A percentile compares a stretch with the other conserved stretches of the same genome.
Conservation (phyloP, 1,140 invertebrate species). For the Drosophila lini region DNA sequence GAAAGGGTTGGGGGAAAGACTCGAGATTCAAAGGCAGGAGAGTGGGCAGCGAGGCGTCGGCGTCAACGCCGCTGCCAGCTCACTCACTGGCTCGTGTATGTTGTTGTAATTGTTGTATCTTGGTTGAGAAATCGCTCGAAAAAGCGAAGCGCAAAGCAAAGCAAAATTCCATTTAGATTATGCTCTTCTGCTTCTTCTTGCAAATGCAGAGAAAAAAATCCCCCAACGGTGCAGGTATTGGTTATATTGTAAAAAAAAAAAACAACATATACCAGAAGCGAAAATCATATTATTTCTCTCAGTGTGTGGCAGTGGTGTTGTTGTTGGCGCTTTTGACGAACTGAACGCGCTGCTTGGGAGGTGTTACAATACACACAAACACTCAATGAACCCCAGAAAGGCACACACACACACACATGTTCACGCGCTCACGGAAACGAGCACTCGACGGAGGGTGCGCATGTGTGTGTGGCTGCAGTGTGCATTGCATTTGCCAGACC, state of each 20-base stretch:
- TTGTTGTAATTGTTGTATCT: slow-evolving; percentile 44
- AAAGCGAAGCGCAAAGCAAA: slow-evolving; percentile 60
- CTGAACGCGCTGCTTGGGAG: slow-evolving; percentile 64
- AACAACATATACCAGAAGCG: not conserved
- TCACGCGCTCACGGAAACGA: slow-evolving; percentile 13
- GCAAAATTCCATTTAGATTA: slow-evolving; percentile 78
- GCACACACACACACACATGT: slow-evolving; percentile 26
- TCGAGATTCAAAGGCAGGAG: slow-evolving; percentile 2
- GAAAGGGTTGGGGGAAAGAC: not conserved
- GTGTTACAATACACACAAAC: slow-evolving; percentile 69
- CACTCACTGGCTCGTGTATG: slow-evolving; percentile 6
- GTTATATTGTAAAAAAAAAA: not conserved
- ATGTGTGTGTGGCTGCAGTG: slow-evolving; percentile 31
- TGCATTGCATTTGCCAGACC: slow-evolving; percentile 67
- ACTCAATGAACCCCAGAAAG: slow-evolving; percentile 49
- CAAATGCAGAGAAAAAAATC: slow-evolving; percentile 9
- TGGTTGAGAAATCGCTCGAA: slow-evolving; percentile 70
- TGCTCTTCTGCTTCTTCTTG: slow-evolving; percentile 34
- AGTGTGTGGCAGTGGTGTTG: slow-evolving; percentile 44
- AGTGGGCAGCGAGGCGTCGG: slow-evolving; percentile 26
- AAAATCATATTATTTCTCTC: not conserved
- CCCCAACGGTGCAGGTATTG: not conserved
- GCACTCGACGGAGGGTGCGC: slow-evolving; percentile 28
- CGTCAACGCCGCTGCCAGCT: slow-evolving; percentile 13
- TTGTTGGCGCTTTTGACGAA: slow-evolving; percentile 69